Evolutionary conservation across 2,888 invertebrate species (phyloP).

Genomic region (Uropetala carovei): DNA sequence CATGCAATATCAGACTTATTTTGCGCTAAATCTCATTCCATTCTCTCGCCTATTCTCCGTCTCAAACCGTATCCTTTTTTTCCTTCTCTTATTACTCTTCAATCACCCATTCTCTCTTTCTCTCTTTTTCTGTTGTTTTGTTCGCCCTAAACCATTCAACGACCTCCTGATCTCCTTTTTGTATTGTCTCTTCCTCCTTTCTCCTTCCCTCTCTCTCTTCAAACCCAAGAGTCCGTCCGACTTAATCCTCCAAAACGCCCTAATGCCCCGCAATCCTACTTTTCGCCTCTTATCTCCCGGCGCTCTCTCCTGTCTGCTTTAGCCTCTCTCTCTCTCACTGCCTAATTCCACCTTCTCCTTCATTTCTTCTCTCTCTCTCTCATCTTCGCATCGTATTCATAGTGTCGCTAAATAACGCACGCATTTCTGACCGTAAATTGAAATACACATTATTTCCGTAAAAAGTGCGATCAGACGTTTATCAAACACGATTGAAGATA

Average conservation of each 20-base stretch:
- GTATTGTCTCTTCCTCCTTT: not conserved
- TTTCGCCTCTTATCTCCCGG: not conserved
- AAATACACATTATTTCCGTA: no score
- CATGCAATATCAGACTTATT: no score
- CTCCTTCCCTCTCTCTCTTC: not conserved
- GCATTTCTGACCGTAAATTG: no score
- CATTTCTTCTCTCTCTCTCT: no score
- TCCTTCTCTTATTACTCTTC: not conserved
- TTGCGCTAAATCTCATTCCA: no score
- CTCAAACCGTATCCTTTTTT: not conserved
- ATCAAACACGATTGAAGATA: no score
- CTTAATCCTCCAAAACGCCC: constrained; percentile 14
- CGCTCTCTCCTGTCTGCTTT: not conserved
- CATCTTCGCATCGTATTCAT: no score
- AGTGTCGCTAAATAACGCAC: no score
- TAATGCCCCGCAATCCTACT: not conserved
- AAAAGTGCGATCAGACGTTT: no score
- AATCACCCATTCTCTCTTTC: not conserved
- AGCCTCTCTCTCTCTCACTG: not conserved
- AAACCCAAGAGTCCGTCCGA: not conserved
- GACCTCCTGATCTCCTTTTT: not conserved
- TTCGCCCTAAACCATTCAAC: not conserved
- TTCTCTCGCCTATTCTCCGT: no score
- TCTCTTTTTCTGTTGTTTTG: not conserved
- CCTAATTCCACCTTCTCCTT: not conserved